Percentiles rank a stretch among this genome's conserved stretches.
phyloP scores from a whole-genome alignment of 2,113 vertebrate genomes.

The Speoplatyrhinus poulsoni region DNA sequence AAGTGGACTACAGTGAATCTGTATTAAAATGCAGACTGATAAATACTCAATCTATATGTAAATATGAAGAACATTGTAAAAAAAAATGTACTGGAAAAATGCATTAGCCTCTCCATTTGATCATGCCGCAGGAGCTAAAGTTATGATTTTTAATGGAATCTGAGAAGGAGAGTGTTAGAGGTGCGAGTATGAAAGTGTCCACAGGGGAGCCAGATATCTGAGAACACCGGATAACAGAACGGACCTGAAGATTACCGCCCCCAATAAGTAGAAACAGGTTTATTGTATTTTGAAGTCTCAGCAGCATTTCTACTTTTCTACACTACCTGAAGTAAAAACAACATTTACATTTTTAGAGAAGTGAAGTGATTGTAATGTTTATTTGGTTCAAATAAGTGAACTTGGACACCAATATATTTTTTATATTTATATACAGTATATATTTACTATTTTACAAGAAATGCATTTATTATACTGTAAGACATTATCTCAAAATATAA shows the following conservation, averaged over 20 bases:
- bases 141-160: constrained; percentile 80
- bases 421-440: neutral
- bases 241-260: constrained; percentile 67
- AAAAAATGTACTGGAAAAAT: constrained; percentile 66
- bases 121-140: constrained; percentile 72
- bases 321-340: constrained; percentile 35
- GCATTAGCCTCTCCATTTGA: constrained; percentile 74
- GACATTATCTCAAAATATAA: no score
- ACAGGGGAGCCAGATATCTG: constrained; percentile 62
- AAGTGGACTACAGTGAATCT: constrained; percentile 74
- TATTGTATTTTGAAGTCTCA: constrained; percentile 66
- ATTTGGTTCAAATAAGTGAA: neutral
- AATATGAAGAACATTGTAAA: constrained; percentile 69
- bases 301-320: constrained; percentile 66
- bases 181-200: constrained; percentile 55
- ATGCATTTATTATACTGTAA: no score
- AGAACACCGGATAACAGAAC: constrained; percentile 59
- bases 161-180: constrained; percentile 55
- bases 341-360: constrained; percentile 33
- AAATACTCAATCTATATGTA: constrained; percentile 86
- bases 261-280: constrained; percentile 58
- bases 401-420: neutral
- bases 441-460: neutral
- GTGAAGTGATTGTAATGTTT: no score
- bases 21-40: constrained; percentile 72